phyloP scores from a whole-genome alignment of 2,797 vertebrate genomes.

The Arrhamphus sclerolepis region DNA sequence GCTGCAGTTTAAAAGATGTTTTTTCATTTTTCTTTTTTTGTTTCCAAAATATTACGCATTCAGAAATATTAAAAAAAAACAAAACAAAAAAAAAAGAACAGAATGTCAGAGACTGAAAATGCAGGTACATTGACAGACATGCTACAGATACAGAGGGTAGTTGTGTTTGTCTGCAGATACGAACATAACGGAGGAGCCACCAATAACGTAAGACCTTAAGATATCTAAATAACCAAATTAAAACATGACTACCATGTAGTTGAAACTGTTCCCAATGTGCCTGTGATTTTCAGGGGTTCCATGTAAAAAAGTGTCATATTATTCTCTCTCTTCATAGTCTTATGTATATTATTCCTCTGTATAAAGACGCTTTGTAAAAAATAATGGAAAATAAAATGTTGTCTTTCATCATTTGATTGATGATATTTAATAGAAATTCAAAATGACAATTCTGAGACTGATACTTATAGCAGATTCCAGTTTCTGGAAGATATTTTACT shows the following conservation, averaged over 20 bases:
- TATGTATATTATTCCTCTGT: conserved; percentile 72
- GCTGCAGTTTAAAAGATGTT: conserved; percentile 32
- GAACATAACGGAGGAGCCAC: neutral
- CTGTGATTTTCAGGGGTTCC: conserved; percentile 72
- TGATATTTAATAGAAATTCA: conserved; percentile 2
- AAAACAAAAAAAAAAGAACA: conserved; percentile 23
- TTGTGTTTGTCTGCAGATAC: neutral
- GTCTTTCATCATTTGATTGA: conserved; percentile 42
- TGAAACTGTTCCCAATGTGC: conserved; percentile 72
- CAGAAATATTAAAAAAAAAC: conserved; percentile 7
- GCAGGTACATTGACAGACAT: conserved; percentile 72
- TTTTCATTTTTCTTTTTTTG: conserved; percentile 56
- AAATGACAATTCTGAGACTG: neutral
- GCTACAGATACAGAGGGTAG: conserved; percentile 10
- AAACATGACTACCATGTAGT: conserved; percentile 80
- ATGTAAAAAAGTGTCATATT: conserved; percentile 67
- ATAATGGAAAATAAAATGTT: conserved; percentile 64
- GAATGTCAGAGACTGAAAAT: conserved; percentile 60
- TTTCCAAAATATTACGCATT: conserved; percentile 37
- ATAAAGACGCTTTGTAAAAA: conserved; percentile 79
- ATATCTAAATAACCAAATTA: conserved; percentile 39
- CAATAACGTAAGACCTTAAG: neutral
- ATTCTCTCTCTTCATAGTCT: conserved; percentile 45
- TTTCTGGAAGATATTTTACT: no score
- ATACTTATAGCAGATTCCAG: neutral